Evolutionary conservation across 2,113 vertebrate genomes (phyloP).

Genomic region (Helogale parvula): DNA sequence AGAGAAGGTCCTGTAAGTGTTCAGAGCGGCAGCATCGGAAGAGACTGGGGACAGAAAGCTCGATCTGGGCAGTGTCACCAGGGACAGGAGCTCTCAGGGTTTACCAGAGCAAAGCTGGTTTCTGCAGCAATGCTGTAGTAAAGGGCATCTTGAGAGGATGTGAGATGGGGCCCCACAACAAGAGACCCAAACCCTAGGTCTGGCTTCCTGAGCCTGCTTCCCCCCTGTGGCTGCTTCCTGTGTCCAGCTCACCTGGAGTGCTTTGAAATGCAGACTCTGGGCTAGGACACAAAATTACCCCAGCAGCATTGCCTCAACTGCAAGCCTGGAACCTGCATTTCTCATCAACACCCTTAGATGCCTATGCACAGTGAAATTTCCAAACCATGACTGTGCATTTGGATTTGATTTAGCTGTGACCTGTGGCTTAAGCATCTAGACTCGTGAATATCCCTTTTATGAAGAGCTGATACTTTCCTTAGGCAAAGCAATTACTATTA

Average conservation of each 20-base stretch:
- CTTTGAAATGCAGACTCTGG: background rate
- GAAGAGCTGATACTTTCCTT: background rate
- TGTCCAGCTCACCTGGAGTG: rapidly evolving
- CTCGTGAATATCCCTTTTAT: background rate
- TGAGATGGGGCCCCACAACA: rapidly evolving
- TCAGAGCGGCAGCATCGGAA: rapidly evolving
- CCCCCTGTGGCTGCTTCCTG: rapidly evolving
- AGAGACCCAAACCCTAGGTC: background rate
- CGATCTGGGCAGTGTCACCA: rapidly evolving
- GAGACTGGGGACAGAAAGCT: background rate
- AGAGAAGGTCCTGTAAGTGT: background rate
- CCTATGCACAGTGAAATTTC: background rate
- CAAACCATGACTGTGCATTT: rapidly evolving
- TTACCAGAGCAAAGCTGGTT: background rate
- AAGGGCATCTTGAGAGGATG: background rate
- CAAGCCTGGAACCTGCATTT: background rate
- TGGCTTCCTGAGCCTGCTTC: background rate
- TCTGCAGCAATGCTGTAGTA: background rate
- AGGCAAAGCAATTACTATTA: background rate
- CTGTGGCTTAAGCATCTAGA: background rate
- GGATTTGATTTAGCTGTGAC: background rate
- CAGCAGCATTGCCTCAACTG: background rate
- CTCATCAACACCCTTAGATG: background rate
- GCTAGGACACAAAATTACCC: no score
- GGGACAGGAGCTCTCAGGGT: background rate